These are phyloP conservation scores for Vanessa atalanta DNA, from an alignment of 1,140 invertebrate species.

Conservation along the genomic window DNA sequence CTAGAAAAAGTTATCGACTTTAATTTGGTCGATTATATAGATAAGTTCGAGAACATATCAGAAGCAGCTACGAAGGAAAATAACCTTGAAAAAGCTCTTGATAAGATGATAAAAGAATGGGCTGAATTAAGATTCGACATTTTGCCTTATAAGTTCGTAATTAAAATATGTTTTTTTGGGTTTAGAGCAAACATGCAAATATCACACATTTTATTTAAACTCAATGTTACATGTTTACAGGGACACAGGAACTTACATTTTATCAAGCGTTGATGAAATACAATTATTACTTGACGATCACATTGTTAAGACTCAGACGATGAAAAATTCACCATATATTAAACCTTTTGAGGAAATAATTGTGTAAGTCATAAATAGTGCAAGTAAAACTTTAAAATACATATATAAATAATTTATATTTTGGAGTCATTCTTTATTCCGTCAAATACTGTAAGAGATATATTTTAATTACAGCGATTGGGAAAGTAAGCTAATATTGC, in stretches of 20 bases:
- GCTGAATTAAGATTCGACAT: conserved; percentile 91
- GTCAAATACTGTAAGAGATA: too few species aligned
- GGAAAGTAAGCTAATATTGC: conserved; percentile 88
- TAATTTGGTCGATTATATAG: conserved; percentile 93
- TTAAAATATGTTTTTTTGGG: background rate
- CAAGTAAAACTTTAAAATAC: background rate
- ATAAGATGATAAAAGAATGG: conserved; percentile 97
- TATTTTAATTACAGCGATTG: conserved; percentile 82
- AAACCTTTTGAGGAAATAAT: conserved; percentile 95
- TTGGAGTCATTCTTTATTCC: background rate
- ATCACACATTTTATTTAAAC: conserved; percentile 1
- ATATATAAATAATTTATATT: background rate
- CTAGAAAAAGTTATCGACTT: conserved; percentile 96
- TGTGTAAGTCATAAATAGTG: conserved; percentile 80
- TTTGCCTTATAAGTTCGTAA: conserved; percentile 83
- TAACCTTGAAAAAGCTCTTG: conserved; percentile 93
- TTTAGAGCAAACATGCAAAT: background rate
- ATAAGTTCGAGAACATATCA: conserved; percentile 95
- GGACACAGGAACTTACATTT: conserved; percentile 95
- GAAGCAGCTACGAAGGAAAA: conserved; percentile 98
- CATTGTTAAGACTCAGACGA: conserved; percentile 97
- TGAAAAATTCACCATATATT: conserved; percentile 98
- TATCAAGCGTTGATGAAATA: conserved; percentile 96
- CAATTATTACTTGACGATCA: conserved; percentile 98
- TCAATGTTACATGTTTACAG: conserved; percentile 69